A percentile compares a stretch with the other conserved stretches of the same genome.
phyloP scores from a whole-genome alignment of 2,888 invertebrate species.

The Drosophila affinis region DNA sequence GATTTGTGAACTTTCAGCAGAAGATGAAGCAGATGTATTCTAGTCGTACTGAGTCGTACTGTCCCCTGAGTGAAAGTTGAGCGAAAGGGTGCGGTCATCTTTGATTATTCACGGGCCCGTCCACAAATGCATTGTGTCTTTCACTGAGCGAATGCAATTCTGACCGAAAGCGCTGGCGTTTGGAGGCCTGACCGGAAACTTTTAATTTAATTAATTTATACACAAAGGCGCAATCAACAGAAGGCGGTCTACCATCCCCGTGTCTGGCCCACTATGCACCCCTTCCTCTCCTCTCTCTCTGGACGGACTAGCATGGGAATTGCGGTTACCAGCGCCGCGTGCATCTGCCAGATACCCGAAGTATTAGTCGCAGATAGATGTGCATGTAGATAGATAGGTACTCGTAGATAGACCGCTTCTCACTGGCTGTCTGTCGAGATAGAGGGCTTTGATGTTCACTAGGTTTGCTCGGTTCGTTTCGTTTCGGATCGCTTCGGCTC shows the following conservation, averaged over 20 bases:
- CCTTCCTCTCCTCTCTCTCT: background rate
- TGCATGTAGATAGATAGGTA: conserved; percentile 20
- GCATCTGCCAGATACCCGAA: conserved; percentile 51
- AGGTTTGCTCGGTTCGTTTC: conserved; percentile 24
- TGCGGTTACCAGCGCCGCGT: conserved; percentile 43
- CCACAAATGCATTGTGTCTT: conserved; percentile 11
- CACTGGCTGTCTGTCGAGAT: conserved; percentile 24
- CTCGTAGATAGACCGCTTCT: conserved; percentile 7
- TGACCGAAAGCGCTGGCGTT: conserved; percentile 50
- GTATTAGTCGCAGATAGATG: background rate
- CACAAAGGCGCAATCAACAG: conserved; percentile 81
- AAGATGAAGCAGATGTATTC: too few species aligned
- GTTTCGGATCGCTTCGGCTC: conserved; percentile 36
- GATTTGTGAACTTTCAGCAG: too few species aligned
- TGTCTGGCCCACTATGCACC: background rate
- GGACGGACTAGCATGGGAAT: conserved; percentile 36
- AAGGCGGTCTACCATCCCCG: conserved; percentile 28
- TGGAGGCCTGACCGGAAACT: conserved; percentile 82
- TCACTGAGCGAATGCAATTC: conserved; percentile 39
- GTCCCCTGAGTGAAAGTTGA: conserved; percentile 14
- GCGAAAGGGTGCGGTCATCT: conserved; percentile 15
- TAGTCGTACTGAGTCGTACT: background rate
- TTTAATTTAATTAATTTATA: conserved; percentile 84
- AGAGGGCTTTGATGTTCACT: conserved; percentile 42
- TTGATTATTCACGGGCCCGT: conserved; percentile 2